Evolutionary conservation across 2,113 vertebrate species (phyloP).

Genomic region (Gymnorhina tibicen): DNA sequence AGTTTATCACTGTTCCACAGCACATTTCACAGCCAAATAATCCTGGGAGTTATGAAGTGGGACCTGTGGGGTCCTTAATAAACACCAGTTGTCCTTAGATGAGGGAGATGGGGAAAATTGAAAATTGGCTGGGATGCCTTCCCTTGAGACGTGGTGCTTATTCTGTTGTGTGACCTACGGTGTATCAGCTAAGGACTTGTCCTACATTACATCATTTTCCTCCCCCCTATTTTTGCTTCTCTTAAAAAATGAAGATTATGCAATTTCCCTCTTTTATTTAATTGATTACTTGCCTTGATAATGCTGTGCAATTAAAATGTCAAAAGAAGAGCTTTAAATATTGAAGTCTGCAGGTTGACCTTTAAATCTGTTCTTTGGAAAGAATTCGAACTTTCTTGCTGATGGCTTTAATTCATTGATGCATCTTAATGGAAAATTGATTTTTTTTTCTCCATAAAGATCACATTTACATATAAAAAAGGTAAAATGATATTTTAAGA

Average conservation of each 20-base stretch:
- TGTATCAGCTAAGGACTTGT: background rate
- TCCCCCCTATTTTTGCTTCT: background rate
- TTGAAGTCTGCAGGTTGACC: background rate
- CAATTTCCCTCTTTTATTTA: background rate
- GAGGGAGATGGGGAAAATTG: background rate
- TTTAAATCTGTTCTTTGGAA: background rate
- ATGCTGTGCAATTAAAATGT: background rate
- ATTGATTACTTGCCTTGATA: slow-evolving; percentile 1
- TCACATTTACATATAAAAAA: background rate
- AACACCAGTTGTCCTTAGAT: background rate
- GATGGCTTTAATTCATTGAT: background rate
- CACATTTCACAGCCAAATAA: background rate
- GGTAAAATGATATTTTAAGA: background rate
- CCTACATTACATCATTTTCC: background rate
- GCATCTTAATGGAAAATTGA: background rate
- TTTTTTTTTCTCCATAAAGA: background rate
- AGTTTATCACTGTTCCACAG: background rate
- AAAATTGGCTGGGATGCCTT: background rate
- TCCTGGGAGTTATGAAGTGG: background rate
- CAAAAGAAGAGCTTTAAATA: background rate
- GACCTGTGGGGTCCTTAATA: background rate
- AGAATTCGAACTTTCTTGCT: background rate
- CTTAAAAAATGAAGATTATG: background rate
- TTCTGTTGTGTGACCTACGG: fast-evolving
- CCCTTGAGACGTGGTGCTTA: background rate